Evolutionary conservation across 2,797 vertebrate species (phyloP).

Genomic region (Ceyx erithaca): DNA sequence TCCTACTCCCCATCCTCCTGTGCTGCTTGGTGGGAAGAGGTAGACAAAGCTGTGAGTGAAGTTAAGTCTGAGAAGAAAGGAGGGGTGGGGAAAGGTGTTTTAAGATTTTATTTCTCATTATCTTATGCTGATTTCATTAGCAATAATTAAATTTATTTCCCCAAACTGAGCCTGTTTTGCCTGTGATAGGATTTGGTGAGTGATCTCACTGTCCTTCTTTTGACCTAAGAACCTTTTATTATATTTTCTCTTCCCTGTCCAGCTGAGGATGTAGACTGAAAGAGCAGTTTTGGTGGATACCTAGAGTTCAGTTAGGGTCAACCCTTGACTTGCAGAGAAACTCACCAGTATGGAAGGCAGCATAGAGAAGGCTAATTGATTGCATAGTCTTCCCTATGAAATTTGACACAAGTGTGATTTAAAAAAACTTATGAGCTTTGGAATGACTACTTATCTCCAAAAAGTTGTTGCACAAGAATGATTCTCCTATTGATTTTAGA

Average conservation of each 20-base stretch:
- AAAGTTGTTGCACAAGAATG: not conserved
- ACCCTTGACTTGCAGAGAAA: not conserved
- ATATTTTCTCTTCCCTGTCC: not conserved
- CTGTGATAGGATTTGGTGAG: not conserved
- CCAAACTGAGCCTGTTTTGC: not conserved
- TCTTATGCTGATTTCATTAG: not conserved
- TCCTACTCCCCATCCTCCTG: not conserved
- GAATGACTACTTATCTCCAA: not conserved
- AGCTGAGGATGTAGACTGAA: not conserved
- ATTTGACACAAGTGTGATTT: not conserved
- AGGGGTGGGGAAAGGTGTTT: rapidly evolving
- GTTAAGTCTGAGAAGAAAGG: not conserved
- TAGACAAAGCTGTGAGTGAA: not conserved
- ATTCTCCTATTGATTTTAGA: not conserved
- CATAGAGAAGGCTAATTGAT: not conserved
- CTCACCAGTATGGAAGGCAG: not conserved
- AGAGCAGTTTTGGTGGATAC: not conserved
- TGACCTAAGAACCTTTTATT: not conserved
- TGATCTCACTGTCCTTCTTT: not conserved
- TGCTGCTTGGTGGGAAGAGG: rapidly evolving
- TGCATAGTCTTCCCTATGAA: not conserved
- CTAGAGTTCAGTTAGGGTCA: not conserved
- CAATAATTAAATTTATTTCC: not conserved
- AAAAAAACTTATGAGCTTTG: not conserved
- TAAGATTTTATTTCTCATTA: not conserved